phyloP scores from a whole-genome alignment of 2,888 invertebrate species.

The Plagodis pulveraria region DNA sequence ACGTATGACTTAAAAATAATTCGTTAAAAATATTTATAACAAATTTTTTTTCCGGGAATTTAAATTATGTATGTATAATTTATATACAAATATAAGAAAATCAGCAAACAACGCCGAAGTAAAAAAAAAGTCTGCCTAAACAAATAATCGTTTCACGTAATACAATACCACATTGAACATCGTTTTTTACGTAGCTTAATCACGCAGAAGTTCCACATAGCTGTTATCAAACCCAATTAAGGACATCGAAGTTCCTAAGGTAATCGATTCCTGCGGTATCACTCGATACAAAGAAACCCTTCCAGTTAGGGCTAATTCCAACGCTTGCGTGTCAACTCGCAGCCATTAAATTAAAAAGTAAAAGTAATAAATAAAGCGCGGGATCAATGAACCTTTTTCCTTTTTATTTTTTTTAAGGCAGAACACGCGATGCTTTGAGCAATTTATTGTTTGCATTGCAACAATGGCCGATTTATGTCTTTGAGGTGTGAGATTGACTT shows the following conservation, averaged over 20 bases:
- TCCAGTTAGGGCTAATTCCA: conserved; percentile 44
- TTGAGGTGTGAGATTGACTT: conserved; percentile 17
- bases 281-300: conserved; percentile 27
- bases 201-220: conserved; percentile 19
- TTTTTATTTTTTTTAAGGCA: conserved; percentile 42
- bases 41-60: too few species aligned
- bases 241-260: conserved; percentile 23
- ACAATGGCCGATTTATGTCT: conserved; percentile 25
- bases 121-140: conserved; percentile 10
- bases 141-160: conserved; percentile 17
- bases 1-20: too few species aligned
- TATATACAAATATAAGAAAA: too few species aligned
- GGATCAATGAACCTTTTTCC: conserved; percentile 58
- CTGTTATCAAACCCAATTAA: conserved; percentile 31
- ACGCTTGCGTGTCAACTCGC: conserved; percentile 55
- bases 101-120: background rate
- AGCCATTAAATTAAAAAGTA: conserved; percentile 64
- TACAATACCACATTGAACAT: conserved; percentile 16
- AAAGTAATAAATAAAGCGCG: conserved; percentile 60
- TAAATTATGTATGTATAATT: too few species aligned
- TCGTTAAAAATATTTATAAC: too few species aligned
- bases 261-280: conserved; percentile 26
- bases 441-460: conserved; percentile 32
- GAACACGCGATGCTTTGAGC: conserved; percentile 46
- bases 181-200: conserved; percentile 1